Evolutionary conservation across 2,113 vertebrate genomes (phyloP).

Genomic region (Engraulis encrasicolus): DNA sequence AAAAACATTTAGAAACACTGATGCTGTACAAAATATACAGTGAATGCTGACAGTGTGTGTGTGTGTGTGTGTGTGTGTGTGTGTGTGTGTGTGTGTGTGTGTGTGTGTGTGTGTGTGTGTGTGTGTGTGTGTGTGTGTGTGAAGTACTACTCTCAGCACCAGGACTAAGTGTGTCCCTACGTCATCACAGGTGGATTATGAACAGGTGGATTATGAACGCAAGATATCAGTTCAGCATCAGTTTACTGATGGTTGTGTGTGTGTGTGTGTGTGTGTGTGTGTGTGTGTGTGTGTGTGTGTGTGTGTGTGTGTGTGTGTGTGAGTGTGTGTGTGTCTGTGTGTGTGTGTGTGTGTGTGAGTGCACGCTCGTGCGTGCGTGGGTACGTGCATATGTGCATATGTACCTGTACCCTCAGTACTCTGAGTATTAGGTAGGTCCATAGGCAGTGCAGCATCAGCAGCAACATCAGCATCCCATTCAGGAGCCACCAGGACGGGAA

Average conservation of each 20-base stretch:
- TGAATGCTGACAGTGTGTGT: neutral
- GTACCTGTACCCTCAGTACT: neutral
- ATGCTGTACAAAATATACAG: too few relatives aligned
- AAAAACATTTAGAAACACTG: neutral
- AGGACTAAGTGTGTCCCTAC: too few relatives aligned
- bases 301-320: neutral
- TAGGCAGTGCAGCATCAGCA: slow-evolving; percentile 86
- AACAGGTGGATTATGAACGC: too few relatives aligned
- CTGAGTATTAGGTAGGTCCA: slow-evolving; percentile 78
- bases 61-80: slow-evolving; percentile 13
- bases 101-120: slow-evolving; percentile 20
- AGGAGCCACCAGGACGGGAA: slow-evolving; percentile 92
- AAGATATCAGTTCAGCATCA: too few relatives aligned
- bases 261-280: slow-evolving; percentile 7
- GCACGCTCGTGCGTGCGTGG: neutral
- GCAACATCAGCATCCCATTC: slow-evolving; percentile 83
- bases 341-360: neutral
- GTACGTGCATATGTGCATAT: neutral
- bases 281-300: neutral
- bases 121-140: slow-evolving; percentile 50
- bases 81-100: slow-evolving; percentile 21
- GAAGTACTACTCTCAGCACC: too few relatives aligned
- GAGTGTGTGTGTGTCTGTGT: slow-evolving; percentile 3
- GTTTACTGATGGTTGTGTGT: neutral
- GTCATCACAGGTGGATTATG: too few relatives aligned